Evolutionary conservation across 2,113 vertebrate genomes (phyloP).

Genomic region (Pao palembangensis): DNA sequence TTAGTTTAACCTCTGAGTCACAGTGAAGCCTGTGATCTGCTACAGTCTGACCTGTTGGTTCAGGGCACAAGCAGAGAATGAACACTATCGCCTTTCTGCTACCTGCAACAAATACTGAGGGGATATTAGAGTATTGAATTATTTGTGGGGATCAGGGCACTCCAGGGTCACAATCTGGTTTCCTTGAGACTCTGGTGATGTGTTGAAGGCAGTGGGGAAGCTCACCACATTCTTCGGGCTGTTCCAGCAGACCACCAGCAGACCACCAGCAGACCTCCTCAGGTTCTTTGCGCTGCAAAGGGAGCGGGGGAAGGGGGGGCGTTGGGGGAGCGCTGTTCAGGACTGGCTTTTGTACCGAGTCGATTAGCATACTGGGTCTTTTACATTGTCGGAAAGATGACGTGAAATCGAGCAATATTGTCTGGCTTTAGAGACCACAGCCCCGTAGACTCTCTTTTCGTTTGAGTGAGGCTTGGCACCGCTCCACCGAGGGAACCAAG

Average conservation of each 20-base stretch:
- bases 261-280: no score
- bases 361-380: constrained; percentile 73
- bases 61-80: constrained; percentile 58
- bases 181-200: constrained; percentile 45
- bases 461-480: constrained; percentile 58
- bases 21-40: constrained; percentile 65
- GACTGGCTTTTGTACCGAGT: constrained; percentile 58
- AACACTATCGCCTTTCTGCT: constrained; percentile 70
- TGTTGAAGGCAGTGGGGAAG: constrained; percentile 36
- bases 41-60: constrained; percentile 68
- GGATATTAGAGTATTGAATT: constrained; percentile 72
- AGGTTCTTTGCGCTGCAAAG: constrained; percentile 43
- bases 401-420: constrained; percentile 75
- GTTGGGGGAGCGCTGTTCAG: constrained; percentile 49
- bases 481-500: constrained; percentile 52
- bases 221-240: constrained; percentile 1
- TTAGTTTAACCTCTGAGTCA: constrained; percentile 71
- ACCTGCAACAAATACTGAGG: constrained; percentile 62
- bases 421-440: constrained; percentile 59
- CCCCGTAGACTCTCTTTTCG: constrained; percentile 72
- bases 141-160: constrained; percentile 45
- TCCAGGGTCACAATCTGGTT: constrained; percentile 44
- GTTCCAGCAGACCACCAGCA: not conserved
- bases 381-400: constrained; percentile 72
- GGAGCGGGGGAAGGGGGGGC: constrained; percentile 2